Base-by-base conservation (phyloP, 2,113 vertebrate species). In the Zosterops borbonicus region DNA sequence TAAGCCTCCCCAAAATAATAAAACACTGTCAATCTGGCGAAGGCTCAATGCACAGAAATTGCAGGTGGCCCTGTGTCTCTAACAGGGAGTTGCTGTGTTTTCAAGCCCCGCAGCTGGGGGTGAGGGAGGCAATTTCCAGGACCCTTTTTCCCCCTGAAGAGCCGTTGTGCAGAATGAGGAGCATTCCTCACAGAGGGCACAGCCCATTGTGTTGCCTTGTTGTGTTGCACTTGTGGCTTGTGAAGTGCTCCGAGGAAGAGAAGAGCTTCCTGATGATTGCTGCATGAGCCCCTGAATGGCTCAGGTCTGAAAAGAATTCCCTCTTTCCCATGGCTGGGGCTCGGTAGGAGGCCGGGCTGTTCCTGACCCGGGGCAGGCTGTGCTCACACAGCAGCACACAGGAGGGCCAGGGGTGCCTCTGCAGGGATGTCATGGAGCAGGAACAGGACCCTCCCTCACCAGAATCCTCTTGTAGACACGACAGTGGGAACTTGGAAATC, bases 261-360 rank as follows among this genome's bases (percentile, higher is more conserved):
- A 62, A 70, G 64, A 87, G 52, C 52, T 60, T 62, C 89, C 50
- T 41, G 81, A n/a, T 41, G 31, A 25, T 55, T 58, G 74, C 1
- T 1, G 11, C 28, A 29, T 42, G 52, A 58, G 80, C 46, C 42
- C 9, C 9, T 20, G 50, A 58, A 35, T 24, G 47, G 13, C 60
- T 55, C 20, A 0, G 20, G 18, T 35, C 50, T 78, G 22, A 47
- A 50, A 31, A 41, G 87, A 15, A 33, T 39, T 35, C 24, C 27
- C 7, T 60, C 1, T 82, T 53, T 74, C 4, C 60, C 69, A 25
- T 33, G 0, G 2, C 37, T 74, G 2, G 0, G 7, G 39, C 2
- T 52, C 23, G 33, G 28, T 3, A 11, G 62, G 64, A 74, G 73
- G 63, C 53, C 11, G 2, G 65, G 62, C 31, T 70, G 25, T 21